Percentiles rank a stretch among this genome's conserved stretches.
phyloP scores from a whole-genome alignment of 2,797 vertebrate species.

The Hippopotamyrus pictus region DNA sequence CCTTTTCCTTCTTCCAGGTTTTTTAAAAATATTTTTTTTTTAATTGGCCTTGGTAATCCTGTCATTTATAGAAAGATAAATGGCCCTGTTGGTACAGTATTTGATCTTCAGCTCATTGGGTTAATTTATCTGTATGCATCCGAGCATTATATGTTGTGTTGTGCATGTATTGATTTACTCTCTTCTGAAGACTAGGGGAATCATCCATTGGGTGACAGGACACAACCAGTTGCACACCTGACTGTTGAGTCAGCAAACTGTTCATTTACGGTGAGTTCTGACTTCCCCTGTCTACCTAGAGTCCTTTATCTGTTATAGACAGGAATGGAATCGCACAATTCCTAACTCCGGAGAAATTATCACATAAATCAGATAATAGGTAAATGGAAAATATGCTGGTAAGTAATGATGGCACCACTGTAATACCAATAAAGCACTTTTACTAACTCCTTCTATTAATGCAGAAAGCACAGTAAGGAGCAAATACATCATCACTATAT shows the following conservation, averaged over 20 bases:
- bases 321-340: background rate
- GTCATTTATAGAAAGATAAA: slow-evolving; percentile 30
- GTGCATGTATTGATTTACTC: background rate
- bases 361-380: background rate
- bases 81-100: background rate
- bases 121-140: background rate
- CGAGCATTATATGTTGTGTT: background rate
- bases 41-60: slow-evolving; percentile 36
- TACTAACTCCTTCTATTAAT: background rate
- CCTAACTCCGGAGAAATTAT: background rate
- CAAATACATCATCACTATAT: background rate
- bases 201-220: background rate
- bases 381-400: background rate
- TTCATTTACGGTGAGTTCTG: background rate
- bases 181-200: background rate
- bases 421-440: background rate
- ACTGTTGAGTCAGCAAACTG: background rate
- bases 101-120: background rate
- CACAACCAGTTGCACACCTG: background rate
- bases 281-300: background rate
- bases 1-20: background rate
- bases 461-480: background rate
- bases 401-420: background rate
- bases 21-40: slow-evolving; percentile 39
- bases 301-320: background rate